Conservation (phyloP, 2,113 vertebrate genomes). For the Gopherus flavomarginatus region DNA sequence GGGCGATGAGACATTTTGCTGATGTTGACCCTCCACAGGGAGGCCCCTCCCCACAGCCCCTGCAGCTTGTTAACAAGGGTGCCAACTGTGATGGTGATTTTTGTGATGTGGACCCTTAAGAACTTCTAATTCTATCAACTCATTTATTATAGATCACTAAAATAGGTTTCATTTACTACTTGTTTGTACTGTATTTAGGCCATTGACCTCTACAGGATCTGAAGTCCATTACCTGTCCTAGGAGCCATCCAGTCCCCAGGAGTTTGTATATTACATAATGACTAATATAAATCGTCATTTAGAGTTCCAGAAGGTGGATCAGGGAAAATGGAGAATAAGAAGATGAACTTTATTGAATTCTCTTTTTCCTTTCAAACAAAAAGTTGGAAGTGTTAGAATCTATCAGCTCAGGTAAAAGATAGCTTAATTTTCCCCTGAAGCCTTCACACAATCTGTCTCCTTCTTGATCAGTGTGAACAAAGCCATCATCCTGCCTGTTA, state of each 20-base stretch:
- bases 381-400: neutral
- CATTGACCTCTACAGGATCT: neutral
- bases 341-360: neutral
- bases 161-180: conserved; percentile 4
- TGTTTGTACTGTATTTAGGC: conserved; percentile 3
- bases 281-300: neutral
- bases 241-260: neutral
- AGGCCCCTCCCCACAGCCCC: too few relatives aligned
- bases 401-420: too few relatives aligned
- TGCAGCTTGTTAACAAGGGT: too few relatives aligned
- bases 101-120: neutral
- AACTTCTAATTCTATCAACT: neutral
- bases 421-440: neutral
- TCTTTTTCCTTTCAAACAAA: neutral
- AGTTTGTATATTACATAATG: neutral
- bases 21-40: too few relatives aligned
- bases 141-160: conserved; percentile 4
- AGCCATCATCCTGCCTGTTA: too few relatives aligned
- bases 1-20: too few relatives aligned
- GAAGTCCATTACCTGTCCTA: neutral
- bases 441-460: too few relatives aligned
- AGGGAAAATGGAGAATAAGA: neutral
- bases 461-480: too few relatives aligned
- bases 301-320: neutral
- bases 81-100: too few relatives aligned